Conservation (phyloP, 1,140 invertebrate species). For the Nymphalis io region DNA sequence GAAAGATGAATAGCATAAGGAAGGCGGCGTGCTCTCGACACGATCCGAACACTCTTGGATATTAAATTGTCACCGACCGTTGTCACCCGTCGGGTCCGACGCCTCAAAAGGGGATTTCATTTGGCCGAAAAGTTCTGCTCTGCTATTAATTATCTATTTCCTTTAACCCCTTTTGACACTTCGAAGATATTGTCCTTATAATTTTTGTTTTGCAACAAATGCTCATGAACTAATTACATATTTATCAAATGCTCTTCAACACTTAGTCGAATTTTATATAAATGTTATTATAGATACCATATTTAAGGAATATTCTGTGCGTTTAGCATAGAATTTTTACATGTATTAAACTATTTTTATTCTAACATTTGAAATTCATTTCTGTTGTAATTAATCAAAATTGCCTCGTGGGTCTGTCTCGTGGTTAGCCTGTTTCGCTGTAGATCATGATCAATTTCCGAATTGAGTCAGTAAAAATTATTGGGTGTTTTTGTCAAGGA, state of each 20-base stretch:
- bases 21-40: constrained; percentile 7
- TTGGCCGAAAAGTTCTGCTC: constrained; percentile 69
- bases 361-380: no score
- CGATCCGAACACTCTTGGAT: constrained; percentile 37
- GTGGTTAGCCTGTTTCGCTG: no score
- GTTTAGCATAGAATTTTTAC: no score
- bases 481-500: no score
- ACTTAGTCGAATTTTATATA: not conserved
- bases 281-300: no score
- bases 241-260: not conserved
- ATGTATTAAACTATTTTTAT: no score
- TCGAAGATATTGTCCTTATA: constrained; percentile 46
- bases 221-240: not conserved
- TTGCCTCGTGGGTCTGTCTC: no score
- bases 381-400: no score
- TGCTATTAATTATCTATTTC: constrained; percentile 78
- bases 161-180: constrained; percentile 62
- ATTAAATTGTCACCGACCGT: constrained; percentile 74
- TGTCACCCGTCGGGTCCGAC: constrained; percentile 47
- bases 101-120: constrained; percentile 73
- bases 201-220: constrained; percentile 11
- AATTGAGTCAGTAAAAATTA: no score
- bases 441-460: no score
- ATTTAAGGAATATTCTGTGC: no score
- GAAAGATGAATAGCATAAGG: constrained; percentile 14